Evolutionary conservation across 64 coral and sea anemone genomes (phyloP), one percentile per base, ranked within the genome.

Genomic region (Acropora tenuis): DNA sequence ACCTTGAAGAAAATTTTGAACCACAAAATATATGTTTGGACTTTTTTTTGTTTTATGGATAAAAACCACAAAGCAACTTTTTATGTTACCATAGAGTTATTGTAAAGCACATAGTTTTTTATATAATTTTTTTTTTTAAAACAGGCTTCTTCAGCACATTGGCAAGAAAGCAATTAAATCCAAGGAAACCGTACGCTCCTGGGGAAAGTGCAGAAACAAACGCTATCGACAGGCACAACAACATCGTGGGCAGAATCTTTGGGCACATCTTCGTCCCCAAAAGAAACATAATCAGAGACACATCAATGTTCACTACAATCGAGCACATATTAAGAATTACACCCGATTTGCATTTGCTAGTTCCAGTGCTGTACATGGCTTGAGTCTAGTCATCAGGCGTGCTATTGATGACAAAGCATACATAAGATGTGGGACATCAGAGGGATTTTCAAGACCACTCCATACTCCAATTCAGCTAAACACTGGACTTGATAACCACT

Each of bases 281-380:
- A 78, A 89, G 52, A 89, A 89, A 59, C 87, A 78, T 15, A 19
- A 55, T 15, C 13, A 60, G 43, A 69, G 67, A 43, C 88, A 90
- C 58, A 79, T 90, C 76, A 90, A 90, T 79, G 60, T 80, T 47
- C 88, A 90, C 68, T 90, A 90, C 77, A 90, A 90, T 78, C 88
- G 88, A 79, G 88, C 88, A 47, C 88, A 90, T 71, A 60, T 90
- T 71, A 90, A 80, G 68, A 78, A 90, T 69, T 90, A 90, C 77
- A 90, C 76, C 76, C 60, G 88, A 67, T 79, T 80, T 90, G 88
- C 88, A 80, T 90, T 90, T 80, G 88, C 76, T 50, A 79, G 74
- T 63, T 65, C 77, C 15, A 80, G 49, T 67, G 53, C 49, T 50
- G 53, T 83, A 63, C 53, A 59, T 59, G 43, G 63, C 46, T 68